Percentiles rank a stretch among this genome's conserved stretches.
Evolutionary conservation across 2,113 vertebrate genomes (phyloP).

Genomic region (Silurus meridionalis): DNA sequence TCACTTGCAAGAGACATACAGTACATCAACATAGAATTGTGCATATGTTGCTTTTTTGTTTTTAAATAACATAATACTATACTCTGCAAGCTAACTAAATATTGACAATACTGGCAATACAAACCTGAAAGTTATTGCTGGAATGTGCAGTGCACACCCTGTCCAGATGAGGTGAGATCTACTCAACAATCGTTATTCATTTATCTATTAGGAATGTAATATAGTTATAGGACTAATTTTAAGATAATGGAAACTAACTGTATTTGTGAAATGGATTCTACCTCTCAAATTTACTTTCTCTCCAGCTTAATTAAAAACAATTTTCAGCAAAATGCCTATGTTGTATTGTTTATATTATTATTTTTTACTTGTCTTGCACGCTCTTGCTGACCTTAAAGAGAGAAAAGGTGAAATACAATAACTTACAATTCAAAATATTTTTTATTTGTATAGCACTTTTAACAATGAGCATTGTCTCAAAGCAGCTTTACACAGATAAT

Average conservation of each 20-base stretch:
- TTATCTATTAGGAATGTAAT: not conserved
- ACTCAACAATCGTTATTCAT: not conserved
- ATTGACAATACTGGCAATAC: not conserved
- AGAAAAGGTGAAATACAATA: not conserved
- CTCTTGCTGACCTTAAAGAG: not conserved
- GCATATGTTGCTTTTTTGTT: not conserved
- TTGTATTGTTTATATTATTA: not conserved
- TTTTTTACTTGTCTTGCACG: not conserved
- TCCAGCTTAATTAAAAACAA: not conserved
- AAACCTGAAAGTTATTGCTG: not conserved
- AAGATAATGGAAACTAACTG: not conserved
- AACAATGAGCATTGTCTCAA: too few species aligned
- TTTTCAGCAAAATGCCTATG: not conserved
- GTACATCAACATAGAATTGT: not conserved
- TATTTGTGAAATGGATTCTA: not conserved
- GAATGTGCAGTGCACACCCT: not conserved
- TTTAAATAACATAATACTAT: not conserved
- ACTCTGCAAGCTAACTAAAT: not conserved
- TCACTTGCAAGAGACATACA: not conserved
- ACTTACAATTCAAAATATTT: too few species aligned
- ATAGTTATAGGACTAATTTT: not conserved
- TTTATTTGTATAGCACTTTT: too few species aligned
- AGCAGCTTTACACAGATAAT: too few species aligned
- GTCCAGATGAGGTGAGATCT: slow-evolving; percentile 18
- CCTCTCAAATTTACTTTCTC: too few species aligned